Evolutionary conservation across 2,888 invertebrate species (phyloP).

Genomic region (Cremastinae sp.): DNA sequence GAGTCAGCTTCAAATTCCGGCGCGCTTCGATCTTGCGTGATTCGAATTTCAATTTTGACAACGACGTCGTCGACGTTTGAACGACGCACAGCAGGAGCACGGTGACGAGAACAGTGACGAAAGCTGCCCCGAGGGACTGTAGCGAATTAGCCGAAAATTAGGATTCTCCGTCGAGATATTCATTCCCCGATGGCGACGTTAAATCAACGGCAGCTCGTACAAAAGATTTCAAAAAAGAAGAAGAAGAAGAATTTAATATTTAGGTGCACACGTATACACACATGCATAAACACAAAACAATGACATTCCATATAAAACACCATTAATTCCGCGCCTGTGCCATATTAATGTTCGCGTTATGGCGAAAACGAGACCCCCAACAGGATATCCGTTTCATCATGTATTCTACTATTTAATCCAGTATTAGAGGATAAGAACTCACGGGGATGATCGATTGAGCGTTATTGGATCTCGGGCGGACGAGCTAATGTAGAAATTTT

Average conservation of each 20-base stretch:
- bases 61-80: conserved; percentile 78
- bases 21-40: conserved; percentile 79
- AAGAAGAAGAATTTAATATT: conserved; percentile 33
- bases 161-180: conserved; percentile 56
- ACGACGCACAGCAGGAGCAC: conserved; percentile 56
- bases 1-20: conserved; percentile 75
- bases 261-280: conserved; percentile 1
- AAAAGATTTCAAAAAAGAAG: conserved; percentile 27
- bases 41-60: conserved; percentile 79
- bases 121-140: conserved; percentile 27
- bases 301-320: conserved; percentile 54
- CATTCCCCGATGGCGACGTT: too few relatives aligned
- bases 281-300: neutral
- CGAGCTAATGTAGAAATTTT: conserved; percentile 25
- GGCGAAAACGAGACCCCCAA: conserved; percentile 22
- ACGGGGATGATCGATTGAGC: conserved; percentile 10
- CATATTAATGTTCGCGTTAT: conserved; percentile 57
- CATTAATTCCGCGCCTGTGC: conserved; percentile 61
- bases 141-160: conserved; percentile 47
- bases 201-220: conserved; percentile 46
- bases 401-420: conserved; percentile 42
- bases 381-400: conserved; percentile 30
- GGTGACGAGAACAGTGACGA: conserved; percentile 8
- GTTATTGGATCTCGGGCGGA: conserved; percentile 10
- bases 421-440: conserved; percentile 21